A percentile compares a stretch with the other conserved stretches of the same genome.
Evolutionary conservation across 1,140 invertebrate genomes (phyloP).

Genomic region (Archivesica marissinica): DNA sequence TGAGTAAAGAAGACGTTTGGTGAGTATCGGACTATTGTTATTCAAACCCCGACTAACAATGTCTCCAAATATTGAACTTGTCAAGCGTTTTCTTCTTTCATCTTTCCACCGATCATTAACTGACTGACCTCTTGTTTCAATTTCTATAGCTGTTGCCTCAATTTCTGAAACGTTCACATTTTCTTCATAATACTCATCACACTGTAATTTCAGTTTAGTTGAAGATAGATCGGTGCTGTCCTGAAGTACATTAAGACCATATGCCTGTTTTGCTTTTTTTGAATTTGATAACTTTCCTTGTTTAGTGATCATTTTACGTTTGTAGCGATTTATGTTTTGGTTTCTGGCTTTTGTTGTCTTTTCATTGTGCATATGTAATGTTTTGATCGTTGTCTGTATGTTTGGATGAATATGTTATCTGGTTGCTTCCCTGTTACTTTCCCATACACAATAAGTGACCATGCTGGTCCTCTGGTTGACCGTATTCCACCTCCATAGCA

Average conservation of each 20-base stretch:
- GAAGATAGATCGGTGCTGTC: background rate
- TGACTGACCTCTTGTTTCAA: background rate
- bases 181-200: background rate
- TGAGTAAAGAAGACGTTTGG: background rate
- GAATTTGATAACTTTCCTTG: background rate
- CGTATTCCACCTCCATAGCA: conserved; percentile 6
- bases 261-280: background rate
- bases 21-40: background rate
- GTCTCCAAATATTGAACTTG: background rate
- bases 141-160: background rate
- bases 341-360: background rate
- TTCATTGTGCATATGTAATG: background rate
- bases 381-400: background rate
- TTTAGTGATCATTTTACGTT: background rate
- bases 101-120: conserved; percentile 5
- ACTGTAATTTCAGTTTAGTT: background rate
- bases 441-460: background rate
- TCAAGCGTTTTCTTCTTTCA: conserved; percentile 8
- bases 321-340: background rate
- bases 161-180: background rate
- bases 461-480: background rate
- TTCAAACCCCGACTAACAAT: background rate
- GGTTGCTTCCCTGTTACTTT: background rate
- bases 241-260: background rate
- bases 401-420: conserved; percentile 8